Percentiles rank a stretch among this genome's conserved stretches.
phyloP scores from a whole-genome alignment of 2,888 invertebrate genomes.

The Piscicola geometra region DNA sequence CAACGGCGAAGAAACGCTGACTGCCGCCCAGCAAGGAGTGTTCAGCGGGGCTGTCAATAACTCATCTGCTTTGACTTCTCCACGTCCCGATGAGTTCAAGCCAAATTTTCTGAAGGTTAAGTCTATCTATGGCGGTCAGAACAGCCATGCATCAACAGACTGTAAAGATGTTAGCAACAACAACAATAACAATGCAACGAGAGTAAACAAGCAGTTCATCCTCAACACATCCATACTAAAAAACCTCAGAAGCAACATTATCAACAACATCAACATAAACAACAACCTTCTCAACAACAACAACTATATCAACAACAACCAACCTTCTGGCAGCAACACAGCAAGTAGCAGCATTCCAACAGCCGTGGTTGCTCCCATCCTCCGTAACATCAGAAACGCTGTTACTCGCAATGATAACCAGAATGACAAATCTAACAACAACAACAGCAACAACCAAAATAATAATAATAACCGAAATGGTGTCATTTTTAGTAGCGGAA shows the following conservation, averaged over 20 bases:
- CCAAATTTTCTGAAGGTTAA: background rate
- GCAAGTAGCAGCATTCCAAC: background rate
- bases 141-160: background rate
- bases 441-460: background rate
- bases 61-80: background rate
- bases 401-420: background rate
- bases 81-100: background rate
- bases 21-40: background rate
- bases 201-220: background rate
- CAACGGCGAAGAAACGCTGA: background rate
- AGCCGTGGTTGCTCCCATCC: background rate
- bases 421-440: constrained; percentile 4
- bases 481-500: background rate
- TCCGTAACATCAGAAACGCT: background rate
- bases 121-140: background rate
- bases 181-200: constrained; percentile 1
- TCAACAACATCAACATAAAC: background rate
- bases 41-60: background rate
- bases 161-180: constrained; percentile 5
- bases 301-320: constrained; percentile 12
- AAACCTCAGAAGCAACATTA: background rate
- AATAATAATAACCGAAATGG: background rate
- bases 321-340: background rate
- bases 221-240: constrained; percentile 4
- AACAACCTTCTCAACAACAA: background rate